Evolutionary conservation across 2,888 invertebrate genomes (phyloP).

Genomic region (Lydus trimaculatus): DNA sequence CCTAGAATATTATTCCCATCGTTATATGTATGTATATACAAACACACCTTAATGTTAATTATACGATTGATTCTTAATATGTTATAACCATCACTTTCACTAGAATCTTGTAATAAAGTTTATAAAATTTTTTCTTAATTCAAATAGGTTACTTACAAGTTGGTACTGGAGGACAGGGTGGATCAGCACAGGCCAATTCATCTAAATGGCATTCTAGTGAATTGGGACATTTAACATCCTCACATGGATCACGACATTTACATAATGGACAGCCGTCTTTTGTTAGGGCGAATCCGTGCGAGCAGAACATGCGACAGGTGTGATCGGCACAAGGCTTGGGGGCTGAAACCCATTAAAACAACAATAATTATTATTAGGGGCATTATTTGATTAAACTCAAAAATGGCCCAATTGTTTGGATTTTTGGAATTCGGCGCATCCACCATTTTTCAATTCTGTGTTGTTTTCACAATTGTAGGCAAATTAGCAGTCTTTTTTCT

Average conservation of each 20-base stretch:
- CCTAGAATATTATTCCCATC: constrained; percentile 26
- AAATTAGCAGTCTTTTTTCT: too few species aligned
- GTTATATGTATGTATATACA: constrained; percentile 27
- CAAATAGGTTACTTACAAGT: constrained; percentile 67
- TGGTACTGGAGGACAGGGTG: constrained; percentile 85
- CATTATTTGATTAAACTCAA: too few species aligned
- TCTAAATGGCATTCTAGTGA: constrained; percentile 79
- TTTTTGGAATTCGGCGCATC: too few species aligned
- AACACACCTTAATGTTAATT: constrained; percentile 30
- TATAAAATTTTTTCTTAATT: background rate
- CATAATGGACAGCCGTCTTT: constrained; percentile 78
- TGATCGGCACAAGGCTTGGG: constrained; percentile 79
- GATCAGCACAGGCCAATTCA: constrained; percentile 77
- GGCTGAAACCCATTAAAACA: constrained; percentile 47
- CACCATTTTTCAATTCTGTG: background rate
- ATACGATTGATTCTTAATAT: constrained; percentile 12
- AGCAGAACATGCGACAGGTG: constrained; percentile 87
- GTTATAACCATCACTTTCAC: background rate
- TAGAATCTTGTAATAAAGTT: background rate
- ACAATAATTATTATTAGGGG: background rate
- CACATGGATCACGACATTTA: constrained; percentile 83
- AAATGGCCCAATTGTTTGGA: too few species aligned
- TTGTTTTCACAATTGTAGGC: too few species aligned
- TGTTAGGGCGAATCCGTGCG: constrained; percentile 79
- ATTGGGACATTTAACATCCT: constrained; percentile 77